Conservation (phyloP, 2,888 invertebrate genomes). For the Timema cristinae region DNA sequence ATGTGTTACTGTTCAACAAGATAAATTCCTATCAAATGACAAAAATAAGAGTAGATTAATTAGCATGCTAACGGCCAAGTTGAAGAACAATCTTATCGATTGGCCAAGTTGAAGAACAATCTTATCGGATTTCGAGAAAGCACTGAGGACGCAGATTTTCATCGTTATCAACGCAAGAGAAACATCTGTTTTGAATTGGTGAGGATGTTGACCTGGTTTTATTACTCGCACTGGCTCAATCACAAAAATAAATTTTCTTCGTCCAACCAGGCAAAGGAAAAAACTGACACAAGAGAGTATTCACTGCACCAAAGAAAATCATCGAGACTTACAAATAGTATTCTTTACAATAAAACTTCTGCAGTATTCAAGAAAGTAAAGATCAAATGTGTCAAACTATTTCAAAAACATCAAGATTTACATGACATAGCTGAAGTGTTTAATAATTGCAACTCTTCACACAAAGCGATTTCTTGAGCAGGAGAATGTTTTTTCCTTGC, state of each 20-base stretch:
- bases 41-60: neutral
- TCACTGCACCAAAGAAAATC: neutral
- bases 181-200: too few relatives aligned
- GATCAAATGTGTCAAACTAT: neutral
- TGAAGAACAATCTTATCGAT: too few relatives aligned
- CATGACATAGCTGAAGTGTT: neutral
- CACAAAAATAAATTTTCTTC: neutral
- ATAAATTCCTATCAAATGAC: neutral
- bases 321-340: neutral
- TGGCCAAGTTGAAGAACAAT: neutral
- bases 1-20: neutral
- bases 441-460: neutral
- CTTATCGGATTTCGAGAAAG: too few relatives aligned
- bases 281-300: neutral
- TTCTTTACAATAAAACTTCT: neutral
- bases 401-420: neutral
- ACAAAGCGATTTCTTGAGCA: neutral
- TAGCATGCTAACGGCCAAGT: neutral
- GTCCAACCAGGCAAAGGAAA: neutral
- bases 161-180: too few relatives aligned
- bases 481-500: neutral
- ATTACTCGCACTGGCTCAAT: neutral
- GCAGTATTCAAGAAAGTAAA: neutral
- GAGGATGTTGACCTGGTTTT: neutral
- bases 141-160: too few relatives aligned